Percentiles rank a stretch among this genome's conserved stretches.
Conservation (phyloP, 2,113 vertebrate species). For the Lethenteron camtschaticum region DNA sequence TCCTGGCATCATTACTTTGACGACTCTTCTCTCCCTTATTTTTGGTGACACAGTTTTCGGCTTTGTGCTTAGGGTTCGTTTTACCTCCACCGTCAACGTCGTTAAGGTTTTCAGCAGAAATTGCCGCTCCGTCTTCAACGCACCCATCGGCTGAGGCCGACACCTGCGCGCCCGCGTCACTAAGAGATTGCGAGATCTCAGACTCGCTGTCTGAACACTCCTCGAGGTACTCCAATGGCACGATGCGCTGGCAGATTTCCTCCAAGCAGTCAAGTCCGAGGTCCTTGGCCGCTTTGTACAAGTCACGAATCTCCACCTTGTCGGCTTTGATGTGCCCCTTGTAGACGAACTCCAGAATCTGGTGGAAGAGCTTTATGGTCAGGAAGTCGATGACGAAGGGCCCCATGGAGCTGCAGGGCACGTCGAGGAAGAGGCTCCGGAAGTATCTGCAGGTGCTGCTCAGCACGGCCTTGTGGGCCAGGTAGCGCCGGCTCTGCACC, state of each 20-base stretch:
- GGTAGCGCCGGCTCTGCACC: constrained; percentile 3
- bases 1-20: too few species aligned
- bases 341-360: constrained; percentile 5
- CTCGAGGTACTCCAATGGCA: constrained; percentile 1
- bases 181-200: neutral
- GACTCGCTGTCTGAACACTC: constrained; percentile 4
- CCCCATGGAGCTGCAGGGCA: neutral
- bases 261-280: constrained; percentile 4
- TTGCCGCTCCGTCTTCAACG: neutral
- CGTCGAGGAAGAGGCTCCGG: constrained; percentile 2
- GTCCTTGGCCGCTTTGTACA: constrained; percentile 3
- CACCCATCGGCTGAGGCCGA: neutral
- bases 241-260: constrained; percentile 1
- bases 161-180: neutral
- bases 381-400: constrained; percentile 5
- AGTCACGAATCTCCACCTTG: neutral
- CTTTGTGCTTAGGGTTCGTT: neutral
- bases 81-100: neutral
- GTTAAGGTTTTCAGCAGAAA: neutral
- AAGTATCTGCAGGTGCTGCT: constrained; percentile 5
- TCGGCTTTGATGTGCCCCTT: neutral
- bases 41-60: neutral
- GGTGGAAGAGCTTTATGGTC: constrained; percentile 1
- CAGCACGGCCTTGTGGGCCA: constrained; percentile 5
- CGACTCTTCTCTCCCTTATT: too few species aligned